These are phyloP conservation scores for Myanophis thanlyinensis DNA, from an alignment of 2,113 vertebrate species.

Conservation along the genomic window DNA sequence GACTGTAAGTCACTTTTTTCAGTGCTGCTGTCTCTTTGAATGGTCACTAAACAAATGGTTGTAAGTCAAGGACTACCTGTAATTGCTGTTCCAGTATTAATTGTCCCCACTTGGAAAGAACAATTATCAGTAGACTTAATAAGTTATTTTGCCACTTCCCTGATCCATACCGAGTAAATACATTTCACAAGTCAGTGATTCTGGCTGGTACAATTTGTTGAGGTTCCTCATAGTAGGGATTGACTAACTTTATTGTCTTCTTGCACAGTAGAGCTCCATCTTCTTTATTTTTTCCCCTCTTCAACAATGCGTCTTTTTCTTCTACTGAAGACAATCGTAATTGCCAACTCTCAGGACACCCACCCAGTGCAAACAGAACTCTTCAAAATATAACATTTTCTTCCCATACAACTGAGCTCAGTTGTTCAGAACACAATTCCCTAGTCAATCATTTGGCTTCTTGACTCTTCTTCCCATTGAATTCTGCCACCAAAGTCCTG, in stretches of 20 bases:
- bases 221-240: not conserved
- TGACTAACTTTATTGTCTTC: not conserved
- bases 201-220: not conserved
- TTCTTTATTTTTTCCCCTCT: not conserved
- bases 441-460: not conserved
- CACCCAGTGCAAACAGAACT: not conserved
- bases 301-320: not conserved
- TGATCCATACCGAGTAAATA: not conserved
- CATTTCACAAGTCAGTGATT: not conserved
- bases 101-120: not conserved
- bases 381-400: not conserved
- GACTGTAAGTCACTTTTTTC: not conserved
- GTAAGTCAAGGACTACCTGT: not conserved
- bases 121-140: not conserved
- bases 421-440: not conserved
- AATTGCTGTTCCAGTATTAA: not conserved
- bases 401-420: not conserved
- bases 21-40: not conserved
- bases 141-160: not conserved
- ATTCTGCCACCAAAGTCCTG: not conserved
- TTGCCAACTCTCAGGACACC: not conserved
- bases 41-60: not conserved
- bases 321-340: not conserved
- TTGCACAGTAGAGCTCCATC: not conserved
- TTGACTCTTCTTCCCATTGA: not conserved